Conservation (phyloP, 1,140 invertebrate species). For the Drosophila ogumai region DNA sequence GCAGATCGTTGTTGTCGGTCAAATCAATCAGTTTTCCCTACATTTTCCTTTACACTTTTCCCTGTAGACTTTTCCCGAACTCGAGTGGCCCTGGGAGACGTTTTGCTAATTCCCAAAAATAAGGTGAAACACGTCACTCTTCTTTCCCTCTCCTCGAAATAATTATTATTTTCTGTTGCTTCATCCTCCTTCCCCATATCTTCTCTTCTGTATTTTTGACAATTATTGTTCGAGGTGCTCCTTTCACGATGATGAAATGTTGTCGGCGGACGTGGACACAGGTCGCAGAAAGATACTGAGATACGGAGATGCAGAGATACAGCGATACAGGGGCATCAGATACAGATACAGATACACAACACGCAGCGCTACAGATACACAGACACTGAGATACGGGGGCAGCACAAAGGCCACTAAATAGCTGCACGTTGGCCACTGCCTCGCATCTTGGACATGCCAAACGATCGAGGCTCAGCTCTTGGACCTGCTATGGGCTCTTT, state of each 20-base stretch:
- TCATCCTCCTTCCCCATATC: conserved; percentile 1
- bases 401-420: conserved; percentile 71
- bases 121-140: conserved; percentile 46
- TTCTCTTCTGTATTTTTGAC: conserved; percentile 43
- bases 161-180: conserved; percentile 38
- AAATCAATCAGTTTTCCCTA: conserved; percentile 48
- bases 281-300: conserved; percentile 55
- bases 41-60: conserved; percentile 1
- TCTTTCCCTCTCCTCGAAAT: conserved; percentile 8
- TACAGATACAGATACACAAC: conserved; percentile 72
- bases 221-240: conserved; percentile 80
- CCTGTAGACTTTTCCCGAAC: conserved; percentile 1
- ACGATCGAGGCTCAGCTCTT: conserved; percentile 48
- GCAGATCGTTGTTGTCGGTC: conserved; percentile 32
- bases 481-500: conserved; percentile 7
- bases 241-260: conserved; percentile 80
- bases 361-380: conserved; percentile 59
- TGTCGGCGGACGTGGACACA: conserved; percentile 81
- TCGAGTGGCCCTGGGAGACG: conserved; percentile 29
- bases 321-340: conserved; percentile 26
- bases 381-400: conserved; percentile 35
- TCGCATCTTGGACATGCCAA: conserved; percentile 78
- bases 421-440: conserved; percentile 69
- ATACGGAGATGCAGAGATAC: conserved; percentile 4
- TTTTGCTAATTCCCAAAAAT: conserved; percentile 76